Percentiles rank a stretch among this genome's conserved stretches.
Evolutionary conservation across 2,797 vertebrate species (phyloP).

Genomic region (Menidia menidia): DNA sequence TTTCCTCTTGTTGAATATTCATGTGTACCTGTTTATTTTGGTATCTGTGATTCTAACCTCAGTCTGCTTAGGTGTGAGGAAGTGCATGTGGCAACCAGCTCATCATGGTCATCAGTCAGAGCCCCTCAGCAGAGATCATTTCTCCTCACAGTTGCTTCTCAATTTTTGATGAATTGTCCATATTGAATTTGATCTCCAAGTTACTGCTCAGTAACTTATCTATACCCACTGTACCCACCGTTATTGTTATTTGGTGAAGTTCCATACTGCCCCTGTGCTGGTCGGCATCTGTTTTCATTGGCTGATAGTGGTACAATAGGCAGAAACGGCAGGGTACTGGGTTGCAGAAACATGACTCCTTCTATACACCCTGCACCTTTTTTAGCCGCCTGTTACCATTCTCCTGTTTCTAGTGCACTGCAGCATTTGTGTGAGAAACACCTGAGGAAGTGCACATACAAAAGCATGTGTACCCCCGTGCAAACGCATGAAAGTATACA

Average conservation of each 20-base stretch:
- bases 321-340: constrained; percentile 64
- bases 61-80: neutral
- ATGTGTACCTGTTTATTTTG: too few relatives aligned
- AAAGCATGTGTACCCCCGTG: constrained; percentile 22
- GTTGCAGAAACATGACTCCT: constrained; percentile 81
- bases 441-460: constrained; percentile 48
- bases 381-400: constrained; percentile 56
- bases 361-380: constrained; percentile 63
- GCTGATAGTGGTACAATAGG: constrained; percentile 54
- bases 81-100: neutral
- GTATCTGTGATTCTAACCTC: neutral
- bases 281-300: constrained; percentile 47
- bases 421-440: constrained; percentile 56
- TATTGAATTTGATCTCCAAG: constrained; percentile 13
- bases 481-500: constrained; percentile 18
- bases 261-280: constrained; percentile 26
- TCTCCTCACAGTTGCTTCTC: constrained; percentile 11
- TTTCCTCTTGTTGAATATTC: too few relatives aligned
- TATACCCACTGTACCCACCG: constrained; percentile 14
- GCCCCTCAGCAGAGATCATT: neutral
- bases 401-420: constrained; percentile 65
- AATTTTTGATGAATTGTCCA: constrained; percentile 35
- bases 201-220: constrained; percentile 21
- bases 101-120: neutral
- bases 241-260: constrained; percentile 35